These are phyloP conservation scores for Orchesellides sinensis DNA, from an alignment of 2,888 invertebrate species.

Conservation along the genomic window DNA sequence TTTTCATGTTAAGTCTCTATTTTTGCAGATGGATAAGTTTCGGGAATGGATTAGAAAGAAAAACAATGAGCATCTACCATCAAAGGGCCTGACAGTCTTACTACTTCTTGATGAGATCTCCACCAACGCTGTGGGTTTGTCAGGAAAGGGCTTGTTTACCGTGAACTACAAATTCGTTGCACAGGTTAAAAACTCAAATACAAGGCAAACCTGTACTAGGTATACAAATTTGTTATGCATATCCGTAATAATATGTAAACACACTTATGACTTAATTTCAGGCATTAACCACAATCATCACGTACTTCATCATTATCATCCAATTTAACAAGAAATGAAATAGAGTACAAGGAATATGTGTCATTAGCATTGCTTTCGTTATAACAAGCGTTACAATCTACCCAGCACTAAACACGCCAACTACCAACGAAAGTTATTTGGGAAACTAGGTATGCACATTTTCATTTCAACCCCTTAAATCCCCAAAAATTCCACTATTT, in stretches of 20 bases:
- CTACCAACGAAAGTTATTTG: too few relatives aligned
- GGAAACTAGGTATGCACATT: too few relatives aligned
- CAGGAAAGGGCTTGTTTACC: slow-evolving; percentile 41
- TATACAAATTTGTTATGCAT: too few relatives aligned
- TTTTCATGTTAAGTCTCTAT: too few relatives aligned
- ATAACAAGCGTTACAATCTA: too few relatives aligned
- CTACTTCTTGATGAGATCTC: slow-evolving; percentile 36
- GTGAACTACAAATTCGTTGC: slow-evolving; percentile 49
- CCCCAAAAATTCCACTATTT: too few relatives aligned
- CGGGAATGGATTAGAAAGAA: slow-evolving; percentile 45
- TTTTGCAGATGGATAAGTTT: slow-evolving; percentile 35
- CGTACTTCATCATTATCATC: slow-evolving; percentile 41
- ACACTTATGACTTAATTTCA: not conserved
- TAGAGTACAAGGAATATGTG: too few relatives aligned
- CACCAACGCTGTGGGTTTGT: slow-evolving; percentile 27
- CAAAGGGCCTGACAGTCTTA: slow-evolving; percentile 21
- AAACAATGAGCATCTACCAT: too few relatives aligned
- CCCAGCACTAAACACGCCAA: too few relatives aligned
- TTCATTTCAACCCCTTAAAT: too few relatives aligned
- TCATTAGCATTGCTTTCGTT: too few relatives aligned
- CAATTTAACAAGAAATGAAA: slow-evolving; percentile 45
- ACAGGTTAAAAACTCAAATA: slow-evolving; percentile 10
- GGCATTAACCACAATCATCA: slow-evolving; percentile 41
- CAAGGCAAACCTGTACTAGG: too few relatives aligned
- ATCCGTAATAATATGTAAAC: not conserved